These are phyloP conservation scores for Ophioderma brevispina DNA, from an alignment of 35 echinoderm and acorn worm genomes.

Conservation along the genomic window DNA sequence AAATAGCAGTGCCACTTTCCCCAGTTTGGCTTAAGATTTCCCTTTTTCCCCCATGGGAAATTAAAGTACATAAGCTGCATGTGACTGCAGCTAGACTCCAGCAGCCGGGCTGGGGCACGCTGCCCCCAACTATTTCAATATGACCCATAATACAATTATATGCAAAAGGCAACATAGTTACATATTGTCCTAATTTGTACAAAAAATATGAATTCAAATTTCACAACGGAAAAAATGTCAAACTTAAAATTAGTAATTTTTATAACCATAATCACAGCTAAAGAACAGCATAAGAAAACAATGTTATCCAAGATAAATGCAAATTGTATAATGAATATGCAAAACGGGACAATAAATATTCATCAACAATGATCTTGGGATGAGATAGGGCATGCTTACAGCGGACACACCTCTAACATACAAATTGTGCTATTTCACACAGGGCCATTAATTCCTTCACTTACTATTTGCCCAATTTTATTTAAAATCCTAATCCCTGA, in stretches of 20 bases:
- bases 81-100: too few species aligned
- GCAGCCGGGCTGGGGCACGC: too few species aligned
- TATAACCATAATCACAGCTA: background rate
- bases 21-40: too few species aligned
- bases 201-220: conserved; percentile 16
- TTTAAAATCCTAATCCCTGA: too few species aligned
- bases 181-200: conserved; percentile 1
- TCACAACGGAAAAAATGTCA: background rate
- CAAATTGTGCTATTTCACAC: too few species aligned
- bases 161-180: conserved; percentile 13
- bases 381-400: background rate
- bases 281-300: conserved; percentile 9
- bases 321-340: conserved; percentile 9
- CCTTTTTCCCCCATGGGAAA: too few species aligned
- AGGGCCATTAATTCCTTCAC: too few species aligned
- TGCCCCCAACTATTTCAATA: too few species aligned
- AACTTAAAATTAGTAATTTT: background rate
- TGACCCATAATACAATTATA: conserved; percentile 10
- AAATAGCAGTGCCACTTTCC: too few species aligned
- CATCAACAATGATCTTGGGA: background rate
- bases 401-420: too few species aligned
- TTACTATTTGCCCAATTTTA: too few species aligned
- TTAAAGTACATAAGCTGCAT: too few species aligned
- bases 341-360: conserved; percentile 2
- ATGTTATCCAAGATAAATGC: background rate